Base-by-base conservation (phyloP, 2,113 vertebrate species). In the Dermatemys mawii region DNA sequence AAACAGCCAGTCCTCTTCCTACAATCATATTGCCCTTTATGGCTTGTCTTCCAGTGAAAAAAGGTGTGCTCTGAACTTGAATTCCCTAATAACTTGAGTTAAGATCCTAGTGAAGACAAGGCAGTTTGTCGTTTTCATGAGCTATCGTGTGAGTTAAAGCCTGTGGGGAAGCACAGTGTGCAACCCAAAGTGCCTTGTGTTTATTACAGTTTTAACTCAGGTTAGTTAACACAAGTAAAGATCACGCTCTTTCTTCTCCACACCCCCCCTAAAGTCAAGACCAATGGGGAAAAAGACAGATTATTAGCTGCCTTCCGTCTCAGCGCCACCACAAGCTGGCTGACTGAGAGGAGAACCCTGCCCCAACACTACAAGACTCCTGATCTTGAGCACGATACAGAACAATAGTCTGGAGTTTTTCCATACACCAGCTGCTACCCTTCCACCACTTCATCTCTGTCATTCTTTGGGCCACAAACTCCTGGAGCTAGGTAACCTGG, bases 1-100 rank as follows among this genome's bases (percentile, higher is more conserved):
- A 63, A 87, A 63, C 7, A 96, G n/a, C 55, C 32, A 82, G 91
- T 92, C 96, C 38, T 86, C 90, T 90, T 96, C 83, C 46, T 50
- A 48, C 0, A 1, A 63, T 41, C 11, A 21, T 49, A 53, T 94
- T 49, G 11, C 44, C 29, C 38, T 90, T 88, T 32, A 29, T 80
- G 54, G 16, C 49, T 81, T 84, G 19, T 60, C 88, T 90, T 93
- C 22, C n/a, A 80, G n/a, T n/a, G 29, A 76, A 89, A 27, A 46
- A 73, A 16, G 3, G 21, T 75, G 22, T 76, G 73, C 27, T 76
- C 41, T 46, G 24, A 29, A 13, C 41, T 46, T 76, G 41, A 27
- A 27, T 76, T 76, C 46, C 6, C 26, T 76, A 76, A 46, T 93
- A 84, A 50, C 82, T 84, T 24, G 75, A 83, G 6, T 1, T 24